Conservation (phyloP, 1,140 invertebrate species). For the Diorhabda elongata region DNA sequence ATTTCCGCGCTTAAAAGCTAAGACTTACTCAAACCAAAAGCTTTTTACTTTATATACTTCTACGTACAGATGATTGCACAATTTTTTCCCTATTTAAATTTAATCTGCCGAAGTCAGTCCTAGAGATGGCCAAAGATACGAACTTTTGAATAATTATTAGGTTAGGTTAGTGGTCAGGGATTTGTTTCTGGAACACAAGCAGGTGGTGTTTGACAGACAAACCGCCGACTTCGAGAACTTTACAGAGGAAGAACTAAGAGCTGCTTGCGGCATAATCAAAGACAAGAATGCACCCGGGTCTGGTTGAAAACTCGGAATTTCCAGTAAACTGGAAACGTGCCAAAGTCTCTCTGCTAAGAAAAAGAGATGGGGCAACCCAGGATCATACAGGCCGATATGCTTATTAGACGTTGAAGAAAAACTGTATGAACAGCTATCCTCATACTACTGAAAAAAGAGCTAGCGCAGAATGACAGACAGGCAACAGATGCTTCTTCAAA, state of each 20-base stretch:
- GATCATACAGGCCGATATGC: slow-evolving; percentile 16
- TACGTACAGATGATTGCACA: too few species aligned
- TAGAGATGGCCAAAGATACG: too few species aligned
- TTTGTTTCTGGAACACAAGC: slow-evolving; percentile 17
- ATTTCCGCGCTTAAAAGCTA: too few species aligned
- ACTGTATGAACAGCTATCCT: slow-evolving; percentile 15
- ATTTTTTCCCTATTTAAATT: too few species aligned
- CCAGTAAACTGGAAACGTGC: neutral
- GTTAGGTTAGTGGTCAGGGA: neutral
- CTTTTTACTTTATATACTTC: too few species aligned
- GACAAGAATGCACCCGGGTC: neutral
- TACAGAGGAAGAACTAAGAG: neutral
- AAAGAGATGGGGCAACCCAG: slow-evolving; percentile 6
- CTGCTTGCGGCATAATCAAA: neutral
- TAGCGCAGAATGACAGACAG: neutral
- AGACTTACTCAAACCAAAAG: too few species aligned
- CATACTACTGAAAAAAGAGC: neutral
- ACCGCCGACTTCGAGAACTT: neutral
- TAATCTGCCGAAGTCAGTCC: too few species aligned
- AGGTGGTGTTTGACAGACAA: neutral
- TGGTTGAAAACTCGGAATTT: neutral
- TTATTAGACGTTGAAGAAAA: slow-evolving; percentile 13
- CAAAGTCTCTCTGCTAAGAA: neutral
- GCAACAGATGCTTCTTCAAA: neutral
- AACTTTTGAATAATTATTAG: too few species aligned